These are phyloP conservation scores for Eudasyphora cyanicolor DNA, from an alignment of 2,888 invertebrate species.

Conservation along the genomic window DNA sequence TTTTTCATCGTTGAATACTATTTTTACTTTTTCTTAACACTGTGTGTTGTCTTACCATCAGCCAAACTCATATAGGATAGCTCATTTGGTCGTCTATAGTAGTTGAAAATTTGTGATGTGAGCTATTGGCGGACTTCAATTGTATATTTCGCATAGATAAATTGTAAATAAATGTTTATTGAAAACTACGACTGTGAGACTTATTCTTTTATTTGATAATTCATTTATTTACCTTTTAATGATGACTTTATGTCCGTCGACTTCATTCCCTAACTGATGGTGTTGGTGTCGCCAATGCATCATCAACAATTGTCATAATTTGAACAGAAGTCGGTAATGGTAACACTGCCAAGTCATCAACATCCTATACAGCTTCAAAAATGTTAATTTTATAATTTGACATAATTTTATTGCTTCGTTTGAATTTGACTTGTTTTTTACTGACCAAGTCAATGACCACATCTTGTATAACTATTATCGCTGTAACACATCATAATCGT, in stretches of 20 bases:
- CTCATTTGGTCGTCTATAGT: not conserved
- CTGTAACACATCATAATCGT: not conserved
- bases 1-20: not conserved
- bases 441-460: constrained; percentile 15
- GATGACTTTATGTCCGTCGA: constrained; percentile 41
- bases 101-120: constrained; percentile 11
- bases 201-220: constrained; percentile 48
- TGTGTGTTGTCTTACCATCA: not conserved
- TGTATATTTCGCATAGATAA: constrained; percentile 32
- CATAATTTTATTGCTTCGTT: not conserved
- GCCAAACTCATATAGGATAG: not conserved
- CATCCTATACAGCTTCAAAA: not conserved
- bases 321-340: not conserved
- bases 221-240: constrained; percentile 40
- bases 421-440: not conserved
- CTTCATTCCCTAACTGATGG: not conserved
- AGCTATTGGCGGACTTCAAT: not conserved
- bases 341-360: not conserved
- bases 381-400: not conserved
- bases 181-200: constrained; percentile 17
- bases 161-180: constrained; percentile 35
- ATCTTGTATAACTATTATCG: no score
- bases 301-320: not conserved
- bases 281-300: not conserved
- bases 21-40: not conserved